Conservation (phyloP, 2,113 vertebrate species). For the Crotalus viridis region DNA sequence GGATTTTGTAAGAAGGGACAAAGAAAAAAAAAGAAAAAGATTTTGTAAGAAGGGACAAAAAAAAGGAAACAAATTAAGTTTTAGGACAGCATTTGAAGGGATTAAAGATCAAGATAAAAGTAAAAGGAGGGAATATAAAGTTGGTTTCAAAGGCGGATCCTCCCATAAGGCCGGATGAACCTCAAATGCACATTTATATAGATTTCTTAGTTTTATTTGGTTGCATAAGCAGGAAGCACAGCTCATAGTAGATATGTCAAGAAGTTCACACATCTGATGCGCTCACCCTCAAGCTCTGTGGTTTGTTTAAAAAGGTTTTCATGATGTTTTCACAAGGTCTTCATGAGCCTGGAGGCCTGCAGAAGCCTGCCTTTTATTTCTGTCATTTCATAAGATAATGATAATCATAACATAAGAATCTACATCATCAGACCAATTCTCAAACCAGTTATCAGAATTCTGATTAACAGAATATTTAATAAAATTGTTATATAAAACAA, state of each 20-base stretch:
- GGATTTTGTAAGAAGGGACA: background rate
- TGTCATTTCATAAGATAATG: too few relatives aligned
- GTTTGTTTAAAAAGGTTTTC: background rate
- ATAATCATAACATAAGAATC: too few relatives aligned
- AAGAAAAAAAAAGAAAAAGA: background rate
- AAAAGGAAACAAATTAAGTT: background rate
- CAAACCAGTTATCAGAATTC: background rate
- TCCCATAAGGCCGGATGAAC: background rate
- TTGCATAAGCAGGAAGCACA: background rate
- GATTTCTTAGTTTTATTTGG: background rate
- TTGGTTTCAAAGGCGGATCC: background rate
- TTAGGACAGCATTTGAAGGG: background rate
- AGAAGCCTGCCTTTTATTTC: background rate
- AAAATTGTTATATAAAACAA: background rate
- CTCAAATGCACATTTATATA: background rate
- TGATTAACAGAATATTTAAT: background rate
- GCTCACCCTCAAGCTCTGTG: background rate
- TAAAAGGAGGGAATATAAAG: background rate
- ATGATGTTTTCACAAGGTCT: background rate
- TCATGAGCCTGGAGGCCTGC: background rate
- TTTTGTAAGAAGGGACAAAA: too few relatives aligned
- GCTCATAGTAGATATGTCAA: background rate
- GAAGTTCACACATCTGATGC: background rate
- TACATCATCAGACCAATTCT: background rate
- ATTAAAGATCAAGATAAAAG: background rate